These are phyloP conservation scores for Crocidura indochinensis DNA, from an alignment of 2,797 vertebrate species.

Conservation along the genomic window DNA sequence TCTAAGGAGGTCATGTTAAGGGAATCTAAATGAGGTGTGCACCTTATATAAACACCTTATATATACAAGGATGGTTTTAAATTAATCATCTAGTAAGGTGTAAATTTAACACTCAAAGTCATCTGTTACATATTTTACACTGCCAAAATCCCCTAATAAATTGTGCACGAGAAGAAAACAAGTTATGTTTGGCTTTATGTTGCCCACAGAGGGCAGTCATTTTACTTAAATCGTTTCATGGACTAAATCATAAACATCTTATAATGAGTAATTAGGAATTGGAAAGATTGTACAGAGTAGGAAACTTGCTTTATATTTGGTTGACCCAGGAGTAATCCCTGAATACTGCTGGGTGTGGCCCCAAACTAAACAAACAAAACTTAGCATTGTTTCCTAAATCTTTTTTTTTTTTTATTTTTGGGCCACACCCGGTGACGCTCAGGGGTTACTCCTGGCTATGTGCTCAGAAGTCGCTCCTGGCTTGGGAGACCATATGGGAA, in stretches of 20 bases:
- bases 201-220: slow-evolving; percentile 79
- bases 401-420: too few species aligned
- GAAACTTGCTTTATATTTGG: too few species aligned
- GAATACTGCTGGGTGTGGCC: too few species aligned
- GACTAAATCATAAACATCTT: slow-evolving; percentile 19
- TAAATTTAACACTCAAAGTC: slow-evolving; percentile 36
- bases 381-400: slow-evolving; percentile 43
- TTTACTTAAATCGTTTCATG: slow-evolving; percentile 26
- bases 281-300: too few species aligned
- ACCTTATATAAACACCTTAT: neutral
- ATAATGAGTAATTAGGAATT: neutral
- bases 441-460: too few species aligned
- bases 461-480: too few species aligned
- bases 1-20: neutral
- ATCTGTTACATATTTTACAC: neutral
- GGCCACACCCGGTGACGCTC: too few species aligned
- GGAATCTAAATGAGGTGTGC: neutral
- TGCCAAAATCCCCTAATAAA: neutral
- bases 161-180: slow-evolving; percentile 1
- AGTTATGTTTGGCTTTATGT: neutral
- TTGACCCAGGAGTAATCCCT: too few species aligned
- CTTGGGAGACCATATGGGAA: too few species aligned
- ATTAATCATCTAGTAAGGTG: neutral
- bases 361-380: neutral
- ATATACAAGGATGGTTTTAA: neutral